These are phyloP conservation scores for Trichoplusia ni DNA, from an alignment of 1,140 invertebrate genomes.

Conservation along the genomic window DNA sequence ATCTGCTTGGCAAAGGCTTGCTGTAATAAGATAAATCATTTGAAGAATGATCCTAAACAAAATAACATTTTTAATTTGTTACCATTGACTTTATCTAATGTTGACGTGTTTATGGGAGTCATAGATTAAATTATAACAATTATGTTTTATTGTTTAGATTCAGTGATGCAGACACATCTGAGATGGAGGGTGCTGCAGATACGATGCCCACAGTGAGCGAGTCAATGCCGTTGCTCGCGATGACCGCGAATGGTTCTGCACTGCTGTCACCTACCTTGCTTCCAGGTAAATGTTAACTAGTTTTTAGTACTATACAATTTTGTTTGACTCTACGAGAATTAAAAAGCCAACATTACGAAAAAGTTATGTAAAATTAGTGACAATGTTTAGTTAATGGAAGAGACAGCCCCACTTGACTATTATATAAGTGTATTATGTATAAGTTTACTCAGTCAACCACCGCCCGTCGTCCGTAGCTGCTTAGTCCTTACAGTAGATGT, in stretches of 20 bases:
- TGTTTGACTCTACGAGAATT: background rate
- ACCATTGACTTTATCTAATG: no score
- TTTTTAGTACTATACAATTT: background rate
- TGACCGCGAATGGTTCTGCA: constrained; percentile 69
- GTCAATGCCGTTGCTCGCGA: constrained; percentile 68
- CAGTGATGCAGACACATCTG: constrained; percentile 72
- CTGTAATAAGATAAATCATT: no score
- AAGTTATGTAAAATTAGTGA: no score
- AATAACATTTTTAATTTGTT: no score
- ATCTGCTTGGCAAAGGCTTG: no score
- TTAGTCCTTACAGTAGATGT: background rate
- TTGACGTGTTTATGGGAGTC: no score
- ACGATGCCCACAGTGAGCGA: constrained; percentile 73
- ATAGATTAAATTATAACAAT: no score
- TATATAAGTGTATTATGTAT: no score
- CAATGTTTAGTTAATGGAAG: no score
- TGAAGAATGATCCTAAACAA: no score
- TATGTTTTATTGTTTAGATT: constrained; percentile 46
- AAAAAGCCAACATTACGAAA: no score
- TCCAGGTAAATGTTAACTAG: constrained; percentile 49
- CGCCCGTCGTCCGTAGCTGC: background rate
- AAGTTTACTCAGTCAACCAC: background rate
- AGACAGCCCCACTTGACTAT: no score
- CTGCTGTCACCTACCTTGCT: constrained; percentile 63
- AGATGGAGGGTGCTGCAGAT: constrained; percentile 72